These are phyloP conservation scores for Ormyrus labotus DNA, from an alignment of 2,888 invertebrate genomes.

Conservation along the genomic window DNA sequence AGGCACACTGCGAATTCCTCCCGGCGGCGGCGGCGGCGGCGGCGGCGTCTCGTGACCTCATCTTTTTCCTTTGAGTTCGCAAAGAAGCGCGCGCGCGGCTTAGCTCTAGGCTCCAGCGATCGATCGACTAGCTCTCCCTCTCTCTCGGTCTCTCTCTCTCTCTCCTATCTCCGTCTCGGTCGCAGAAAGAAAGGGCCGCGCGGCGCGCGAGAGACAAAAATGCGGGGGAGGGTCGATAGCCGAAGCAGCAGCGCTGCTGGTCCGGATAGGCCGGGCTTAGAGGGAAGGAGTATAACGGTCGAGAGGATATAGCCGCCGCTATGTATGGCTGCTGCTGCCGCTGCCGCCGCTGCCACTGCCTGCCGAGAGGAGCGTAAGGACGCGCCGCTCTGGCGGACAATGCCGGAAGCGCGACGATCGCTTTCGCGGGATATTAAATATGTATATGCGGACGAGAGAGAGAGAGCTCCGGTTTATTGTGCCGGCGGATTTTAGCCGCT, in stretches of 20 bases:
- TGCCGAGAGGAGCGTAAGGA: neutral
- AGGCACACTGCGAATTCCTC: neutral
- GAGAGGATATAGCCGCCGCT: neutral
- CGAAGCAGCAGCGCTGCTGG: conserved; percentile 34
- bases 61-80: conserved; percentile 54
- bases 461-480: too few species aligned
- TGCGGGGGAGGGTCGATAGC: conserved; percentile 45
- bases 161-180: conserved; percentile 26
- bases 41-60: conserved; percentile 53
- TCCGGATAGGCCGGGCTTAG: conserved; percentile 43
- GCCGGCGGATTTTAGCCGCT: too few species aligned
- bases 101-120: conserved; percentile 20
- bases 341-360: neutral
- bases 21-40: conserved; percentile 10
- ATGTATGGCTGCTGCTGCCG: neutral
- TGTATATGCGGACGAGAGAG: too few species aligned
- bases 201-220: conserved; percentile 22
- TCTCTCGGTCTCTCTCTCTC: neutral
- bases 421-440: too few species aligned
- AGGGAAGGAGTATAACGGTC: conserved; percentile 20
- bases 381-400: conserved; percentile 12
- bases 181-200: conserved; percentile 32
- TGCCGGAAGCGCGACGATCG: neutral
- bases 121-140: conserved; percentile 41
- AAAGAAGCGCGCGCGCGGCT: conserved; percentile 35